Evolutionary conservation across 2,113 vertebrate genomes (phyloP), one percentile per base, ranked within the genome.

Genomic region (Bos javanicus): DNA sequence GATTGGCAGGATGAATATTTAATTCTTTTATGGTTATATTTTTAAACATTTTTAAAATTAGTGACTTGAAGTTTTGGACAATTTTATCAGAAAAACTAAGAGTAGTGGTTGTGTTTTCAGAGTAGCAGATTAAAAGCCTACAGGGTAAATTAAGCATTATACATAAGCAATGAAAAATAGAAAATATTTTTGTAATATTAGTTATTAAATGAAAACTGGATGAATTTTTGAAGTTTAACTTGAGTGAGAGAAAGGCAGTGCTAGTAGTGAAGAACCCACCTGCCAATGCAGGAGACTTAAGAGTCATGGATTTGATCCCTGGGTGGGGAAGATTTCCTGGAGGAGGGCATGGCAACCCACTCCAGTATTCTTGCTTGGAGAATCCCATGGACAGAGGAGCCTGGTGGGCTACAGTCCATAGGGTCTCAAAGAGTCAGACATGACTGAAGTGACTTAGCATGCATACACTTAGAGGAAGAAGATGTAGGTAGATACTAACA

Each of bases 111-210:
- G 62, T 95, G 7, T 90, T 95, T 87, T 84, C 48, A 87, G 90
- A 96, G 62, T 83, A 92, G 60, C 60, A 92, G 36, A 87, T 86
- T 90, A 90, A 96, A 96, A 88, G 17, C 64, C 23, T n/a, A 52
- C 46, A 90, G 64, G 48, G n/a, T 87, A 95, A 94, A 59, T 85
- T 76, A 96, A 95, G 83, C 19, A 23, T 54, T 95, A 93, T 33
- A 88, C 17, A 64, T 94, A 90, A 94, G 52, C 57, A 86, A 92
- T 74, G 48, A 97, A 92, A 97, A 87, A 62, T 48, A 64, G 57
- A 95, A 93, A 94, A 96, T 95, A 90, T 83, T 91, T 94, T 98
- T 87, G 52, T 92, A 90, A 80, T 87, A 64, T 81, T 87, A 97
- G 62, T 67, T 95, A 90, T 92, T 92, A 95, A 95, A 94, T 71